Percentiles rank a stretch among this genome's conserved stretches.
Conservation (phyloP, 2,888 invertebrate species). For the Papilio elwesi region DNA sequence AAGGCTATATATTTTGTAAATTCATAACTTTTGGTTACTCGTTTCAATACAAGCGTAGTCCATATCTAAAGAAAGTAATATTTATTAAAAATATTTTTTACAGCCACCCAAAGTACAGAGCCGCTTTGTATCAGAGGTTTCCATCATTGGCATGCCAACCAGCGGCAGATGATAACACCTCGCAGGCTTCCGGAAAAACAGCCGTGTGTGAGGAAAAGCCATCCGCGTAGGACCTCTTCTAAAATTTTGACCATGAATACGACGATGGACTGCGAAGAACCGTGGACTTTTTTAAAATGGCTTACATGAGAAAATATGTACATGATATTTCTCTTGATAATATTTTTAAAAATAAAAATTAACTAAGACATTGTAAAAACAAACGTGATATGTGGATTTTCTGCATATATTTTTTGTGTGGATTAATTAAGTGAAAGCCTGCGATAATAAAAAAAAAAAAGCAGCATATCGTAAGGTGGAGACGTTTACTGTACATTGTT, state of each 20-base stretch:
- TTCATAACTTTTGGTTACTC: too few relatives aligned
- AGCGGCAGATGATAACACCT: slow-evolving; percentile 84
- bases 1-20: too few relatives aligned
- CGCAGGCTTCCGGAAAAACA: slow-evolving; percentile 87
- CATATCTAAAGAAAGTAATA: too few relatives aligned
- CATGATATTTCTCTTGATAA: not conserved
- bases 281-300: not conserved
- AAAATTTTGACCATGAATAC: not conserved
- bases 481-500: slow-evolving; percentile 9
- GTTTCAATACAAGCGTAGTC: too few relatives aligned
- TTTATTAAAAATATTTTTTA: slow-evolving; percentile 48
- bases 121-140: slow-evolving; percentile 90
- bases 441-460: slow-evolving; percentile 4
- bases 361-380: too few relatives aligned
- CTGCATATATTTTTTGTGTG: not conserved
- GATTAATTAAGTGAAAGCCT: not conserved
- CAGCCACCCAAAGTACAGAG: slow-evolving; percentile 92
- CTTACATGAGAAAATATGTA: not conserved
- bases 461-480: slow-evolving; percentile 11
- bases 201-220: slow-evolving; percentile 87
- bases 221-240: slow-evolving; percentile 74
- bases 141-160: slow-evolving; percentile 89
- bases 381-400: slow-evolving; percentile 6
- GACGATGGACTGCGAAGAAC: not conserved
- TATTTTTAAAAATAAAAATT: not conserved